Base-by-base conservation (phyloP, 2,113 vertebrate species). In the Morone chrysops region DNA sequence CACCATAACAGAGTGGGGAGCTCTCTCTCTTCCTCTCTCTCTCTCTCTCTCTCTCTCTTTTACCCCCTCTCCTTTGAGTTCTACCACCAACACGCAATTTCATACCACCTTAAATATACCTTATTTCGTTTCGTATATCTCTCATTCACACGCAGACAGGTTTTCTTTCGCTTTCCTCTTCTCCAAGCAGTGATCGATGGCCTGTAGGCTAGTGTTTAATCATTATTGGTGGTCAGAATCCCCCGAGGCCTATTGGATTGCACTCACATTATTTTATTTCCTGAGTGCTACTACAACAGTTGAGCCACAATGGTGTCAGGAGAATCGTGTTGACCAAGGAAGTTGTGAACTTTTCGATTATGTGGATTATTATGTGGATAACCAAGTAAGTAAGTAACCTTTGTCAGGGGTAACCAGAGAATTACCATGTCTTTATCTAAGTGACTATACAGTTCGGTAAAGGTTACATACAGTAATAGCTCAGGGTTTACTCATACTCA, bases 251-350 rank as follows among this genome's bases (percentile, higher is more conserved):
- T 69, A 53, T 84, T 76, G 66, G 22, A 72, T 81, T 67, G 75
- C 78, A 48, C 69, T 75, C 66, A 48, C 56, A 50, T 84, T 70
- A 65, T 72, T 84, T 80, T 77, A 62, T 82, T 81, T 74, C 66
- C 74, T 25, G 22, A 76, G 40, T 48, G 25, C 56, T 47, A 36
- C 81, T n/a, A 47, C 65, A 61, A n/a, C 63, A n/a, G 41, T 57
- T n/a, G 40, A 80, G 41, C 72, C 54, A 10, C 62, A 70, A 6
- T 11, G 22, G 72, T 66, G 70, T 82, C 70, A 47, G 68, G 25
- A 31, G 68, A 62, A 22, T 51, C 60, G 8, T 59, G 70, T 85
- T 75, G 56, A 67, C 63, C 16, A 9, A 47, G 50, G n/a, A 65
- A 53, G 81, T 6, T 61, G 79, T 45, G 71, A 82, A 78, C 51